These are phyloP conservation scores for Volucella bombylans DNA, from an alignment of 2,888 invertebrate species.

Conservation along the genomic window DNA sequence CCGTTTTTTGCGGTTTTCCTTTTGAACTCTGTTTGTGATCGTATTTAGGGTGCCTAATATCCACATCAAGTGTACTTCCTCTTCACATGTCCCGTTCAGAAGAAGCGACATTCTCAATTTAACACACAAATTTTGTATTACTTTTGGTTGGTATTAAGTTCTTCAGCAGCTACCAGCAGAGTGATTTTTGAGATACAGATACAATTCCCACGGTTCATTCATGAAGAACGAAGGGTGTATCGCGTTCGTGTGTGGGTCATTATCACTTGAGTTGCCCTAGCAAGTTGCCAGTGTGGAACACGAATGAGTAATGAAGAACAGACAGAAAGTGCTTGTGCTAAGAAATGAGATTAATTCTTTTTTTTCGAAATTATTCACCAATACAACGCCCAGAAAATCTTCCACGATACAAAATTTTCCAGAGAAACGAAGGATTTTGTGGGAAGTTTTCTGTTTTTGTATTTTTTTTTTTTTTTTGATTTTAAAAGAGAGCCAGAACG, in stretches of 20 bases:
- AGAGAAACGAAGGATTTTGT: slow-evolving; percentile 13
- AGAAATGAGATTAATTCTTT: not conserved
- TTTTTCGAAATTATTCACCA: slow-evolving; percentile 53
- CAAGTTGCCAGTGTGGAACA: slow-evolving; percentile 48
- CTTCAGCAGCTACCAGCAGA: slow-evolving; percentile 28
- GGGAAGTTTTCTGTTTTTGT: too few species aligned
- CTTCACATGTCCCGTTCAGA: slow-evolving; percentile 28
- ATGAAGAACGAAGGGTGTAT: slow-evolving; percentile 52
- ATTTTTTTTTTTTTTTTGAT: not conserved
- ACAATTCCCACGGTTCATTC: slow-evolving; percentile 71
- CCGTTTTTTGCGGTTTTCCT: not conserved
- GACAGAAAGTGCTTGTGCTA: slow-evolving; percentile 2
- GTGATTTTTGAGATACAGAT: slow-evolving; percentile 36
- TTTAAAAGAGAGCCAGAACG: slow-evolving; percentile 22
- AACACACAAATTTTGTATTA: slow-evolving; percentile 52
- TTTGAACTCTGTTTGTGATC: slow-evolving; percentile 18
- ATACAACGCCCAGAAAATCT: slow-evolving; percentile 68
- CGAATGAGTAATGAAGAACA: slow-evolving; percentile 35
- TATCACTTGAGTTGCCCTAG: slow-evolving; percentile 67
- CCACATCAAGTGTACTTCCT: slow-evolving; percentile 41
- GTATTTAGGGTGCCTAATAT: slow-evolving; percentile 38
- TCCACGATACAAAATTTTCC: slow-evolving; percentile 56
- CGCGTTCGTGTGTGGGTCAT: slow-evolving; percentile 48
- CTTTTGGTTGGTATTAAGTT: slow-evolving; percentile 13
- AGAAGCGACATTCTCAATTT: slow-evolving; percentile 42